These are phyloP conservation scores for Nyctibius bracteatus DNA, from an alignment of 2,113 vertebrate species.

Conservation along the genomic window DNA sequence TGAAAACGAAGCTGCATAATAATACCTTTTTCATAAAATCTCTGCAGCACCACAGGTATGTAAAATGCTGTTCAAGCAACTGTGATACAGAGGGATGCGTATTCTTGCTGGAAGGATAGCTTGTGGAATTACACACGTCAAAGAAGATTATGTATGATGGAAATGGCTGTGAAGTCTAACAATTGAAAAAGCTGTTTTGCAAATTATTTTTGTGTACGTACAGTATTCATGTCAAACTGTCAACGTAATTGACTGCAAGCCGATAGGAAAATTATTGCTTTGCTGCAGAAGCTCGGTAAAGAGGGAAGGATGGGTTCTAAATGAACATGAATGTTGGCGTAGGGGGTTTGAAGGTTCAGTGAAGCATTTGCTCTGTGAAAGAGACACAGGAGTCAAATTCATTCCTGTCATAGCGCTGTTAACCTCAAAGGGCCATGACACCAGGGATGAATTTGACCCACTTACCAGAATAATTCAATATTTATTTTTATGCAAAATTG, in stretches of 20 bases:
- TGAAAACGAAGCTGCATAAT: not conserved
- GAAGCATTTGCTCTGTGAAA: slow-evolving; percentile 9
- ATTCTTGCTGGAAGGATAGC: not conserved
- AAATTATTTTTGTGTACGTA: slow-evolving; percentile 22
- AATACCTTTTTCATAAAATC: not conserved
- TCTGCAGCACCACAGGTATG: not conserved
- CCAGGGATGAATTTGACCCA: slow-evolving; percentile 51
- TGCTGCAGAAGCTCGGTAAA: not conserved
- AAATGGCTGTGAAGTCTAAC: not conserved
- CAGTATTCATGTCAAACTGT: slow-evolving; percentile 7
- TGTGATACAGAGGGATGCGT: not conserved
- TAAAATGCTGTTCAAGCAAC: not conserved
- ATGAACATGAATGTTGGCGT: slow-evolving; percentile 52
- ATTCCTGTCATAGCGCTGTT: not conserved
- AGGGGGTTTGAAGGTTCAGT: not conserved
- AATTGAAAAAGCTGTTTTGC: slow-evolving; percentile 2
- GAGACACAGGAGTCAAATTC: slow-evolving; percentile 10
- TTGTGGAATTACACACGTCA: not conserved
- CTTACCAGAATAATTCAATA: slow-evolving; percentile 56
- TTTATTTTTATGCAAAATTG: slow-evolving; percentile 62
- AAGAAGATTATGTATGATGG: not conserved
- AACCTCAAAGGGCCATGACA: slow-evolving; percentile 28
- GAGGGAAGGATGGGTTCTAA: slow-evolving; percentile 31
- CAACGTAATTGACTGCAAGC: not conserved
- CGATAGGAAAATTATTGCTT: slow-evolving; percentile 51